phyloP scores from a whole-genome alignment of 2,888 invertebrate species.

The Macropis europaea region DNA sequence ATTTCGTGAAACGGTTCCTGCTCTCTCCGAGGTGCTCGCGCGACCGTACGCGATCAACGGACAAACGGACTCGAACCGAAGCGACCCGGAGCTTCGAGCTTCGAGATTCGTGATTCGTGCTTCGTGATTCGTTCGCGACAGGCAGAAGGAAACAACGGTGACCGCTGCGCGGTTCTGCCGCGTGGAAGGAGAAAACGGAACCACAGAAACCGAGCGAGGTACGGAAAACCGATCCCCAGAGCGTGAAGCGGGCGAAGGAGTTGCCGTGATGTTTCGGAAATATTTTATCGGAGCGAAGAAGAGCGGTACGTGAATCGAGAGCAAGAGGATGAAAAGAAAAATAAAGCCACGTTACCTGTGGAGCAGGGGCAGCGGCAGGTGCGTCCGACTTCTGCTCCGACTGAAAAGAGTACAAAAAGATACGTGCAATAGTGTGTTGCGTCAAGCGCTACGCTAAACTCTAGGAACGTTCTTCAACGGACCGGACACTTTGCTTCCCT shows the following conservation, averaged over 20 bases:
- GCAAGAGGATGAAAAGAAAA: conserved; percentile 57
- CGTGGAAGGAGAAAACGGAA: not conserved
- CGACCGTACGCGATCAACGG: too few species aligned
- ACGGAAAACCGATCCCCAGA: not conserved
- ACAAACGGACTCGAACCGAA: too few species aligned
- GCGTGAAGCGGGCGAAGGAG: not conserved
- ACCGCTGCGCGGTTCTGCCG: too few species aligned
- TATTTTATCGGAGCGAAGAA: not conserved
- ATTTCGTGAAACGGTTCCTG: not conserved
- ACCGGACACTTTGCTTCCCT: conserved; percentile 32
- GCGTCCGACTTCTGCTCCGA: conserved; percentile 77
- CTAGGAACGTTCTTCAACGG: conserved; percentile 35
- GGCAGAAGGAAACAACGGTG: too few species aligned
- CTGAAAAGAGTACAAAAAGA: conserved; percentile 78
- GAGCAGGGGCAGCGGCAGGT: conserved; percentile 74
- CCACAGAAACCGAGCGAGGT: not conserved
- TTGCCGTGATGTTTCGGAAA: not conserved
- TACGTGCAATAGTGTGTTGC: conserved; percentile 75
- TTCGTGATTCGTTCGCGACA: too few species aligned
- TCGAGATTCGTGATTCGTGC: too few species aligned
- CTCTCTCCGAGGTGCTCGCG: too few species aligned
- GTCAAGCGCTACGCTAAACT: conserved; percentile 72
- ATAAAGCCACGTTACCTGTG: conserved; percentile 75
- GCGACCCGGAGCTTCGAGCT: too few species aligned
- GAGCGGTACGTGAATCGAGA: not conserved